These are phyloP conservation scores for Hassar affinis DNA, from an alignment of 2,113 vertebrate species.

Conservation along the genomic window DNA sequence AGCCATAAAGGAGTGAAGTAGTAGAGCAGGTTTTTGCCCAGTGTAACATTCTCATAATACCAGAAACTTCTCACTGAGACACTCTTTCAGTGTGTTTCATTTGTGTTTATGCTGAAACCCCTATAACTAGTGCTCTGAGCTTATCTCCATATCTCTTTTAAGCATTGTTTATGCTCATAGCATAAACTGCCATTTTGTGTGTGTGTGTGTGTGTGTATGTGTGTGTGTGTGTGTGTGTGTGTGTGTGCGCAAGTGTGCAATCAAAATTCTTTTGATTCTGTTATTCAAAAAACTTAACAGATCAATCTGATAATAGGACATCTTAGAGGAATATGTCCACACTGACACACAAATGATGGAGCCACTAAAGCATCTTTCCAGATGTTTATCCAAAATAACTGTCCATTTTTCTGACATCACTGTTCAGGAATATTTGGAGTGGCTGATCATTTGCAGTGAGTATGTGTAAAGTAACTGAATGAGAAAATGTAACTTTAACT, in stretches of 20 bases:
- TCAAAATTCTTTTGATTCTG: too few species aligned
- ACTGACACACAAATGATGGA: not conserved
- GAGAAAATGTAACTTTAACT: not conserved
- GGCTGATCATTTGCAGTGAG: not conserved
- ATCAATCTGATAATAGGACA: not conserved
- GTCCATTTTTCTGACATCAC: not conserved
- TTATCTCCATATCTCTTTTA: not conserved
- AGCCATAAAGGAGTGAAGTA: not conserved
- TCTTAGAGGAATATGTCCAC: not conserved
- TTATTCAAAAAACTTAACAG: not conserved
- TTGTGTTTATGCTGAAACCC: slow-evolving; percentile 21
- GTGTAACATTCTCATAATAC: slow-evolving; percentile 24
- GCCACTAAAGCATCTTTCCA: not conserved
- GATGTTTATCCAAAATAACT: not conserved
- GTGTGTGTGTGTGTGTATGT: slow-evolving; percentile 1
- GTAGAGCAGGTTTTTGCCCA: slow-evolving; percentile 27
- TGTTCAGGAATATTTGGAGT: not conserved
- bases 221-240: not conserved
- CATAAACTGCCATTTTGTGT: not conserved
- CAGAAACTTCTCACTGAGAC: slow-evolving; percentile 14
- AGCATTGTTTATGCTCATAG: not conserved
- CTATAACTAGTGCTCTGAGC: not conserved
- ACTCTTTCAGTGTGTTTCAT: not conserved
- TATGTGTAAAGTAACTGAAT: not conserved
- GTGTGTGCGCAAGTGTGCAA: too few species aligned